Base-by-base conservation (phyloP, 2,888 invertebrate genomes). In the Didymodactylos carnosus region DNA sequence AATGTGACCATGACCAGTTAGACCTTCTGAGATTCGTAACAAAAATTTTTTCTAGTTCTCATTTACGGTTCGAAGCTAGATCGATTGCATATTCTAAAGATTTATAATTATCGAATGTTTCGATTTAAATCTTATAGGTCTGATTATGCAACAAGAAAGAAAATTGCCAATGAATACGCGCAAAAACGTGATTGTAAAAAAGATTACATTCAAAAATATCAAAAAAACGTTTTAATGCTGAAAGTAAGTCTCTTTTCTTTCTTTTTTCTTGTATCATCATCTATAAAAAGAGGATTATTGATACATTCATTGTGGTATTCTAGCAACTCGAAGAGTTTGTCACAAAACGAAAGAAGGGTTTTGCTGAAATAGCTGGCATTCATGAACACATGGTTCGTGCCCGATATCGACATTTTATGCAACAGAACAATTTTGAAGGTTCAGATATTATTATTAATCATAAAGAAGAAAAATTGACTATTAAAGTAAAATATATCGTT, bases 371-470 rank as follows among this genome's bases (percentile, higher is more conserved):
- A 1, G 62, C 62, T 62, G 62, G 35, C 6, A 29, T n/a, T 35
- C 62, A 62, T 62, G 19, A 62, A 62, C 35, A 35, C 35, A 35
- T 14, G 16, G 35, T 62, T 35, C 62, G 62, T 13, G 3, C 13
- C n/a, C 19, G 35, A 35, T 62, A 35, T 62, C 35, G 35, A 62
- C 16, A 29, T 35, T 29, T 62, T 19, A 62, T 62, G 62, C 16
- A 62, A 35, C 29, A 35, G 35, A 19, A 62, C 35, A 0, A 62
- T 62, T 62, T 62, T 14, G 35, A 62, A 11, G 62, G 35, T 4
- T 10, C 46, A 11, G 25, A 62, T 19, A 46, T 75, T 14, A 41
- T 41, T 35, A 72, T 75, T 35, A 72, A 75, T 70, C 72, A 75
- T 39, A 40, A 72, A 40, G 40, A 72, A 19, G 69, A 75, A 72